Base-by-base conservation (phyloP, 1,140 invertebrate species). In the Popillia japonica region DNA sequence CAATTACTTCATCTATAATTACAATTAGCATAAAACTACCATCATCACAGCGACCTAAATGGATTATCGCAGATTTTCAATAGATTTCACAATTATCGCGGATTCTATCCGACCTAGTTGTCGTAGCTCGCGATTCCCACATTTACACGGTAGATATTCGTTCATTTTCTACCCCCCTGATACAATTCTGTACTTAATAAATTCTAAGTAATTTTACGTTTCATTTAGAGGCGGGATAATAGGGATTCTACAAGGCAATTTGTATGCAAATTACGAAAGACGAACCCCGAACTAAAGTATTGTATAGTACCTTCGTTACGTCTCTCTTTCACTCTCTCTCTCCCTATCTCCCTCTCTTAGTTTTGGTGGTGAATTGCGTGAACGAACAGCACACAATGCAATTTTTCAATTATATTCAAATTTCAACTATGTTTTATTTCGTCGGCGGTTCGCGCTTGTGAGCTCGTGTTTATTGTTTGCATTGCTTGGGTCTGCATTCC, bases 401-500 rank as follows among this genome's bases (percentile, higher is more conserved):
- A 17, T 64, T 64, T 64, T 64, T 64, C 61, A 64, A 64, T 64
- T 64, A 64, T 22, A 64, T 64, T 64, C 61, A 64, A 64, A 64
- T 64, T 17, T 64, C 17, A 11, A 22, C 61, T 22, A 22, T 20
- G 61, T 64, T 64, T 64, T 64, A 64, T 64, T 64, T n/a, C 61
- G 61, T 48, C 17, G 4, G 11, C 44, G n/a, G n/a, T n/a, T 48
- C 17, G 11, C 61, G 17, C 59, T 42, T 10, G 44, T 4, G 11
- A 48, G 44, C n/a, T 7, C n/a, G n/a, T n/a, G n/a, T 64, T 64
- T 22, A 64, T 20, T 22, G 61, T 64, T 59, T 14, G 55, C 55
- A 14, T n/a, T n/a, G n/a, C n/a, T n/a, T n/a, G n/a, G n/a, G n/a
- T n/a, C n/a, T n/a, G n/a, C n/a, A n/a, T n/a, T n/a, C n/a, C n/a